These are phyloP conservation scores for Trissolcus japonicus DNA, from an alignment of 2,888 invertebrate species.

Conservation along the genomic window DNA sequence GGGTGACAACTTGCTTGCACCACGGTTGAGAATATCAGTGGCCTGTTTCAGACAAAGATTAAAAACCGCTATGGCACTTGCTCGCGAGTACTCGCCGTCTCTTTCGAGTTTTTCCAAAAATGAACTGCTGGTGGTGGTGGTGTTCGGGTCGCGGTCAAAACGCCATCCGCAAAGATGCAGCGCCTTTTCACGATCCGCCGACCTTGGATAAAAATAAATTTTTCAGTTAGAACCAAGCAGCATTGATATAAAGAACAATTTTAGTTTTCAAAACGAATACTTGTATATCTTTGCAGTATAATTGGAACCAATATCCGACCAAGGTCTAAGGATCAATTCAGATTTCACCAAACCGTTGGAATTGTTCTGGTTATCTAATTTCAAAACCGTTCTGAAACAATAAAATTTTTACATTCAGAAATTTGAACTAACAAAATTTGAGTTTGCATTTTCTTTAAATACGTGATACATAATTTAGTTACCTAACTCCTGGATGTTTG, in stretches of 20 bases:
- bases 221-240: too few relatives aligned
- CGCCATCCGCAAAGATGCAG: constrained; percentile 94
- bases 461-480: constrained; percentile 37
- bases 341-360: constrained; percentile 78
- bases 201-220: constrained; percentile 58
- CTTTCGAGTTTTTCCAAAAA: constrained; percentile 84
- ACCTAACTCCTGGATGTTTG: constrained; percentile 81
- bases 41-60: constrained; percentile 90
- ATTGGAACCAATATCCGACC: constrained; percentile 82
- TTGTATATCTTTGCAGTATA: constrained; percentile 79
- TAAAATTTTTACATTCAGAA: neutral
- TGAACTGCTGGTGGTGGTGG: constrained; percentile 75
- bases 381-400: constrained; percentile 76
- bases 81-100: constrained; percentile 86
- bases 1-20: constrained; percentile 77
- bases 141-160: constrained; percentile 83
- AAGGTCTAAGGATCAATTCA: constrained; percentile 80
- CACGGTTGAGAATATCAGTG: constrained; percentile 89
- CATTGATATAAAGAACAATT: neutral
- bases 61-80: constrained; percentile 94
- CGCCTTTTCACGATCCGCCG: constrained; percentile 86
- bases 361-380: constrained; percentile 77
- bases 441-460: neutral
- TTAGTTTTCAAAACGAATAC: too few relatives aligned
- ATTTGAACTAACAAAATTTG: neutral